These are phyloP conservation scores for Cladorhizidae sp. DNA, from an alignment of 37 sponge, comb jelly and placozoan genomes.

Conservation along the genomic window DNA sequence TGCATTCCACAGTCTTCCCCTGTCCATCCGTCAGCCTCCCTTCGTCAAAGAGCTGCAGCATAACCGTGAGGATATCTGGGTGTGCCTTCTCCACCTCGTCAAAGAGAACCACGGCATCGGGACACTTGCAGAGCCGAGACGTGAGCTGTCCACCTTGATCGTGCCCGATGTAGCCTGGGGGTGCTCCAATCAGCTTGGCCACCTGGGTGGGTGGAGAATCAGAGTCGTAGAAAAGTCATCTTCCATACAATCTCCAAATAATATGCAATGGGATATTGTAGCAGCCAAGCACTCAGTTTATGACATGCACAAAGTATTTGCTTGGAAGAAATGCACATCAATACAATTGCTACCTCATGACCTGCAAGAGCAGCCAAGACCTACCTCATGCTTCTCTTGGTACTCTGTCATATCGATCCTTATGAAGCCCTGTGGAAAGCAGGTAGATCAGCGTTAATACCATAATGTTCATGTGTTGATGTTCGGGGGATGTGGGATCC, in stretches of 20 bases:
- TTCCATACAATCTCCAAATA: background rate
- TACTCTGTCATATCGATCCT: constrained; percentile 97
- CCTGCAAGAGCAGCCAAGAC: no score
- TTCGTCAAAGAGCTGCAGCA: constrained; percentile 98
- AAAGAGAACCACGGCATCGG: constrained; percentile 91
- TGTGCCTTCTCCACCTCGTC: constrained; percentile 99
- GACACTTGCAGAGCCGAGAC: constrained; percentile 62
- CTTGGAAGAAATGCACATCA: no score
- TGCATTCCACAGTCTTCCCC: constrained; percentile 91
- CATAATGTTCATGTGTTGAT: no score
- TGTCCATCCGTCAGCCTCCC: constrained; percentile 95
- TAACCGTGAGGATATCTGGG: constrained; percentile 91
- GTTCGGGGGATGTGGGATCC: no score
- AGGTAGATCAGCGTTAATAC: background rate
- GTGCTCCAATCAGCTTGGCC: constrained; percentile 95
- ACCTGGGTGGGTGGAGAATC: constrained; percentile 57
- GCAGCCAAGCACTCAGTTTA: background rate
- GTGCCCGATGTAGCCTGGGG: constrained; percentile 95
- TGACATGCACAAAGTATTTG: background rate
- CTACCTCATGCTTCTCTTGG: constrained; percentile 95
- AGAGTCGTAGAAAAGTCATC: background rate
- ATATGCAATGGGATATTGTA: background rate
- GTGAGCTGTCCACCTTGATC: constrained; percentile 98
- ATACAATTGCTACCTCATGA: no score
- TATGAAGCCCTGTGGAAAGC: constrained; percentile 73